Evolutionary conservation across 2,113 vertebrate genomes (phyloP), one percentile per base, ranked within the genome.

Genomic region (Tautogolabrus adspersus): DNA sequence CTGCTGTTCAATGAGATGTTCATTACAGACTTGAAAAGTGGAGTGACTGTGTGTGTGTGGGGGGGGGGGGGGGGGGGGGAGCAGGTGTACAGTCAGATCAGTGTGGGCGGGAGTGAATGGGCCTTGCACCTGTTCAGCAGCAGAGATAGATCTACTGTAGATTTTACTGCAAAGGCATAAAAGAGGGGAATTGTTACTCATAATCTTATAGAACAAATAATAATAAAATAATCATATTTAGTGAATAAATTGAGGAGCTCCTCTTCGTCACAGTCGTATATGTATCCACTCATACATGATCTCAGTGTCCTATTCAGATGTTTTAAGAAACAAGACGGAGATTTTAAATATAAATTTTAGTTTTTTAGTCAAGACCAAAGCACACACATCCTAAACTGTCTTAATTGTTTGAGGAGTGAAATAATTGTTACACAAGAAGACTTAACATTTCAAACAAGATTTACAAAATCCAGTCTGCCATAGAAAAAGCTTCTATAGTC

Each of bases 51-150:
- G 40, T 11, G 16, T 23, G 58, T 21, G 18, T 6, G 44, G 26
- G 73, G 46, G 44, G 37, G 19, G 47, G 69, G 54, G 15, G 46
- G 37, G 19, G 58, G 68, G 49, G 11, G 61, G 21, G 11, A 34
- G 58, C 87, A 88, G 74, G 79, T 84, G 85, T 23, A 38, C 30
- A 47, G 47, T 19, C 16, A 19, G 30, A 57, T 10, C 40, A 51
- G 63, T 12, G 63, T 8, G 44, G 51, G 40, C 1, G 37, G 49
- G 40, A 23, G 37, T 8, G 65, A 16, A 16, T 8, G 42, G 74
- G 47, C 21, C 15, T 63, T 8, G 66, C 83, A 88, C 83, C 86
- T 90, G 86, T 34, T 75, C 58, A 72, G 10, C 56, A 72, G 58
- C 11, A 40, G 18, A 16, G 18, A 2, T n/a, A 54, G 11, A 19